Conservation (phyloP, 2,797 vertebrate genomes). For the Artibeus jamaicensis region DNA sequence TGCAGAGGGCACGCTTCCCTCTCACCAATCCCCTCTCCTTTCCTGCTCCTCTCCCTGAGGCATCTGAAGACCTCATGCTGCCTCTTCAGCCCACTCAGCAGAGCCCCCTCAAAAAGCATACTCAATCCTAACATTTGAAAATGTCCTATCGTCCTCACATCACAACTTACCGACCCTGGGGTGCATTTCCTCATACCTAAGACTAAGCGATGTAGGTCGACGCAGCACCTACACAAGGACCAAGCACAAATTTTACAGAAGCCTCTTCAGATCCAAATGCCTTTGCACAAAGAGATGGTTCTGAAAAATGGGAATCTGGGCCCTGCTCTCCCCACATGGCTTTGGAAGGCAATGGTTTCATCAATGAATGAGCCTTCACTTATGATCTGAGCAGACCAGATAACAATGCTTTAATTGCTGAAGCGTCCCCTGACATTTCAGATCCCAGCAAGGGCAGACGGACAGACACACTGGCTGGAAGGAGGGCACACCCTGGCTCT, state of each 20-base stretch:
- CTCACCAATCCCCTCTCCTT: neutral
- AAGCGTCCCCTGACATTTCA: neutral
- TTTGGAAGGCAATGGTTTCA: neutral
- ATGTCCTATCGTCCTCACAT: neutral
- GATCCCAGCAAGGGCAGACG: neutral
- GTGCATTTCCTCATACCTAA: neutral
- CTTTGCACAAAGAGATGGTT: neutral
- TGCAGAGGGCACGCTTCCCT: accelerated
- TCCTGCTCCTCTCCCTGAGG: neutral
- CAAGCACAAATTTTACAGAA: neutral
- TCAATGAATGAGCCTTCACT: neutral
- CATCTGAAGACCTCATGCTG: neutral
- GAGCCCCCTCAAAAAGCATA: neutral
- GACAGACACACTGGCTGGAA: neutral
- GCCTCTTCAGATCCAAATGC: neutral
- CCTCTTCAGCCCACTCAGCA: neutral
- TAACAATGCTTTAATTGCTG: neutral
- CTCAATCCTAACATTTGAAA: neutral
- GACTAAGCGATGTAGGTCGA: neutral
- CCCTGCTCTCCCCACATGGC: neutral
- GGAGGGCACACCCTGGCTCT: neutral
- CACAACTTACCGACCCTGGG: neutral
- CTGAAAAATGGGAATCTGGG: neutral
- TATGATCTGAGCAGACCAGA: neutral
- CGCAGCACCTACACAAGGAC: neutral